A percentile compares a stretch with the other conserved stretches of the same genome.
Conservation (phyloP, 2,888 invertebrate genomes). For the Candidula unifasciata region DNA sequence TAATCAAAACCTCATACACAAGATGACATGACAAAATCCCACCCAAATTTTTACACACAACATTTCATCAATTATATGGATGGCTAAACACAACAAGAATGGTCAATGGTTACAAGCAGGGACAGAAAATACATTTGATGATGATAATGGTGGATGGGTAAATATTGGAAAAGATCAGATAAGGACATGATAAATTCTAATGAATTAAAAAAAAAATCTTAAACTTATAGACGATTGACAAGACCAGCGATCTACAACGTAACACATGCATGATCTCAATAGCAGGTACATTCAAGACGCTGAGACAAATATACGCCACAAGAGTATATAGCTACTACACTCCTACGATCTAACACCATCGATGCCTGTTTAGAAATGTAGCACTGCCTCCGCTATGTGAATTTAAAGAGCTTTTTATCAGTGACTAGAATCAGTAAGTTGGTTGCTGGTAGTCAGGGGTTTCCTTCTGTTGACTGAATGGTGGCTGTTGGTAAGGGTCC, state of each 20-base stretch:
- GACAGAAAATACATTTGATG: no score
- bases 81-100: no score
- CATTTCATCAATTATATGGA: no score
- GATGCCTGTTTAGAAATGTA: slow-evolving; percentile 1
- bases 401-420: slow-evolving; percentile 17
- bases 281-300: not conserved
- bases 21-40: no score
- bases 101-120: no score
- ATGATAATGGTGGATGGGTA: no score
- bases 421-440: slow-evolving; percentile 73
- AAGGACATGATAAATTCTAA: no score
- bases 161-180: no score
- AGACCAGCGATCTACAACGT: slow-evolving; percentile 10
- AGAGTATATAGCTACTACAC: slow-evolving; percentile 14
- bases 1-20: no score
- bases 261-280: not conserved
- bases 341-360: slow-evolving; percentile 1
- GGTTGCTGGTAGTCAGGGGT: slow-evolving; percentile 79
- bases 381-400: slow-evolving; percentile 7
- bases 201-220: not conserved
- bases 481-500: slow-evolving; percentile 92
- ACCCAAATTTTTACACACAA: no score
- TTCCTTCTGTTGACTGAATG: slow-evolving; percentile 81
- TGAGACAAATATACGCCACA: not conserved
- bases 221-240: not conserved